Evolutionary conservation across 2,888 invertebrate species (phyloP).

Genomic region (Biston stratarius): DNA sequence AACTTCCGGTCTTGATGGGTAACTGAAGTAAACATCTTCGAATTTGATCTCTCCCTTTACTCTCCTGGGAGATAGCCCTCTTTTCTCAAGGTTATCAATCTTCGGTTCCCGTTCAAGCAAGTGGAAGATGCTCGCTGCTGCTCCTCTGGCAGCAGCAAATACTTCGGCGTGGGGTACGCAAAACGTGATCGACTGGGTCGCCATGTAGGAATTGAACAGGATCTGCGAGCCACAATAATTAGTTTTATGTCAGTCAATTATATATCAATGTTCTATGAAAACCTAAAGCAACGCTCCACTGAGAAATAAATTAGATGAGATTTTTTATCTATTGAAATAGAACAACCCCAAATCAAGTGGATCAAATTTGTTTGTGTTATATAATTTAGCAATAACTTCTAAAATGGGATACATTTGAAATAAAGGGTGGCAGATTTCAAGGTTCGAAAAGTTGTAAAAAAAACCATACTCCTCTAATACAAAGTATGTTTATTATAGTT

Average conservation of each 20-base stretch:
- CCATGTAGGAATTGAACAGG: conserved; percentile 91
- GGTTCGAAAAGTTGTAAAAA: too few relatives aligned
- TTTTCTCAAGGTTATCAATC: conserved; percentile 89
- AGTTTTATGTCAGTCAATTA: background rate
- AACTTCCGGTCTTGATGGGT: conserved; percentile 92
- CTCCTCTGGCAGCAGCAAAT: conserved; percentile 90
- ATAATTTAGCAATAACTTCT: too few relatives aligned
- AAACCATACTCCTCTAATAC: too few relatives aligned
- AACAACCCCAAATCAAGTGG: too few relatives aligned
- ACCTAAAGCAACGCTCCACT: background rate
- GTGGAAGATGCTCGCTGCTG: conserved; percentile 90
- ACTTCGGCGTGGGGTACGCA: conserved; percentile 92
- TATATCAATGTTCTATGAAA: background rate
- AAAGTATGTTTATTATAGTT: too few relatives aligned
- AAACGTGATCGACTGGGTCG: conserved; percentile 92
- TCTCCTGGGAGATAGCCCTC: conserved; percentile 86
- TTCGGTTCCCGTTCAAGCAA: conserved; percentile 90
- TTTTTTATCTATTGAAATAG: background rate
- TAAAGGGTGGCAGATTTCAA: too few relatives aligned
- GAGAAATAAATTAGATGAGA: background rate
- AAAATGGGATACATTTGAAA: too few relatives aligned
- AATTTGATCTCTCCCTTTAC: conserved; percentile 90
- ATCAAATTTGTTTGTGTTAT: too few relatives aligned
- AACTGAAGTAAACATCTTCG: conserved; percentile 90
- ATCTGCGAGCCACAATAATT: conserved; percentile 75